phyloP scores from a whole-genome alignment of 2,888 invertebrate species.

The Geotrupes spiniger region DNA sequence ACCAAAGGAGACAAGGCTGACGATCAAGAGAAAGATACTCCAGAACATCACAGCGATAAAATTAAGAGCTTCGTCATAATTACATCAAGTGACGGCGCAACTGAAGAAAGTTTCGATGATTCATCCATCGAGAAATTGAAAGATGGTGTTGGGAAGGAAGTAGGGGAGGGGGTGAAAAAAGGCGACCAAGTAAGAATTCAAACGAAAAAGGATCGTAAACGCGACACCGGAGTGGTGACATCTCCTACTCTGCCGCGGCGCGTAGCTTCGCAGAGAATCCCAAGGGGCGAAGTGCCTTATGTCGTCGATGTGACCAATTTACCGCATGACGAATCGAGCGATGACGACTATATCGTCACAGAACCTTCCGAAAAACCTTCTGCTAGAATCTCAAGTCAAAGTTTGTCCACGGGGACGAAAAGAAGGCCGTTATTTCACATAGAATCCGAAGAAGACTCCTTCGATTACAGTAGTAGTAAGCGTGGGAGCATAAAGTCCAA shows the following conservation, averaged over 20 bases:
- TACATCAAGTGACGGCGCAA: no score
- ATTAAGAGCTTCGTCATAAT: no score
- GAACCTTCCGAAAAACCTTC: conserved; percentile 19
- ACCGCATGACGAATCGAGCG: conserved; percentile 38
- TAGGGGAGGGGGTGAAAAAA: no score
- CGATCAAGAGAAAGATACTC: no score
- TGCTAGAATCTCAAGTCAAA: conserved; percentile 19
- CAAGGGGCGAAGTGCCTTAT: conserved; percentile 42
- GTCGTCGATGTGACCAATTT: conserved; percentile 43
- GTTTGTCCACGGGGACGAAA: conserved; percentile 16
- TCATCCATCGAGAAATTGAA: no score
- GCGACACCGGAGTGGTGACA: no score
- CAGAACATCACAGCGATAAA: no score
- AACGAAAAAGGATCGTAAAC: no score
- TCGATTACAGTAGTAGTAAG: conserved; percentile 25
- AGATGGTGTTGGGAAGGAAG: no score
- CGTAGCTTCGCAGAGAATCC: conserved; percentile 42
- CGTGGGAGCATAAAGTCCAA: conserved; percentile 41
- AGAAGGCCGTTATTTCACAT: conserved; percentile 50
- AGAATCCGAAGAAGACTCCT: conserved; percentile 50
- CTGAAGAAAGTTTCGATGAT: no score
- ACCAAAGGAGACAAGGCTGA: no score
- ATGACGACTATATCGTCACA: conserved; percentile 34
- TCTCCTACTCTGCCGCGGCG: conserved; percentile 46
- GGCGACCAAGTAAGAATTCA: no score